phyloP scores from a whole-genome alignment of 2,888 invertebrate genomes.

The Endomychus coccineus region DNA sequence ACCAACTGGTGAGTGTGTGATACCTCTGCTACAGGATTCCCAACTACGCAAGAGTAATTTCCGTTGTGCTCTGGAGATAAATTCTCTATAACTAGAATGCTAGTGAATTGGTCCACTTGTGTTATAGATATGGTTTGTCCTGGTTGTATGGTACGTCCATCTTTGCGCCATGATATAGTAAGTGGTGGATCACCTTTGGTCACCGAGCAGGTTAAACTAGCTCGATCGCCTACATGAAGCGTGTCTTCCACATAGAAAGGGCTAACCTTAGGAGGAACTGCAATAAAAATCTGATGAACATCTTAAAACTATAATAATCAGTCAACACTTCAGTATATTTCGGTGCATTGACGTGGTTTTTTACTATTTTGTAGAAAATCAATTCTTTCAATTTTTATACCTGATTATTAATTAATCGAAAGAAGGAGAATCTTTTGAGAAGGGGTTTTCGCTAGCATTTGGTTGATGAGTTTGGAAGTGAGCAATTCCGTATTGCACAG shows the following conservation, averaged over 20 bases:
- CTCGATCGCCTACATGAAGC: conserved; percentile 65
- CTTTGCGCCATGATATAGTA: conserved; percentile 70
- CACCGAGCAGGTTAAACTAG: conserved; percentile 67
- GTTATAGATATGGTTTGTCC: conserved; percentile 57
- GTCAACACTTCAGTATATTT: too few species aligned
- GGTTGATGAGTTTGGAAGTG: too few species aligned
- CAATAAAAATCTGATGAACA: conserved; percentile 33
- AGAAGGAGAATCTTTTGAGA: too few species aligned
- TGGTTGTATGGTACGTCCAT: conserved; percentile 57
- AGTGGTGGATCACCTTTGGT: conserved; percentile 70
- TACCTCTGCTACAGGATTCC: conserved; percentile 66
- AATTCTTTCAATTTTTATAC: too few species aligned
- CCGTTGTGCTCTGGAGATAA: conserved; percentile 69
- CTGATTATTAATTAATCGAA: too few species aligned
- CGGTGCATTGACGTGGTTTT: too few species aligned
- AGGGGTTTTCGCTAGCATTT: too few species aligned
- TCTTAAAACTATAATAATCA: not conserved
- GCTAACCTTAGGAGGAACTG: conserved; percentile 73
- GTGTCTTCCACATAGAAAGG: conserved; percentile 63
- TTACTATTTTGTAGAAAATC: too few species aligned
- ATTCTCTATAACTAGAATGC: conserved; percentile 69
- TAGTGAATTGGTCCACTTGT: conserved; percentile 69
- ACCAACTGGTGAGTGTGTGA: conserved; percentile 65
- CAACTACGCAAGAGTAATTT: conserved; percentile 68
- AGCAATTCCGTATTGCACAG: too few species aligned